phyloP scores from a whole-genome alignment of 2,113 vertebrate genomes.

The Pangasianodon gigas region DNA sequence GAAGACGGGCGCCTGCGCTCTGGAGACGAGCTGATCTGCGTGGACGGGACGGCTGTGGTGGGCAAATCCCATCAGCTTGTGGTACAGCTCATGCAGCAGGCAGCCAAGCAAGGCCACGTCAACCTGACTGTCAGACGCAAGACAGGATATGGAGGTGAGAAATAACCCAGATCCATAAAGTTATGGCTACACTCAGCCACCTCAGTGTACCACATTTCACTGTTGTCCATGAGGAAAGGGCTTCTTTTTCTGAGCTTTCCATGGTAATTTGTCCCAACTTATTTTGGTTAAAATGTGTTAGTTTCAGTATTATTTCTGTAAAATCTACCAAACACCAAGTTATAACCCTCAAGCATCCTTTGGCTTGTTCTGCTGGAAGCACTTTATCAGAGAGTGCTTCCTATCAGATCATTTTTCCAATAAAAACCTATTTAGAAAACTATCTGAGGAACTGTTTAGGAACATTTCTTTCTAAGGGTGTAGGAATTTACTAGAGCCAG shows the following conservation, averaged over 20 bases:
- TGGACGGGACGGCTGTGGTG: conserved; percentile 95
- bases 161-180: not conserved
- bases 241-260: not conserved
- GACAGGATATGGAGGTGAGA: conserved; percentile 86
- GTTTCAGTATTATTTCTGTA: not conserved
- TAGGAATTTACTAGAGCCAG: not conserved
- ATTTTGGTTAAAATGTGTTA: not conserved
- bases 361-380: not conserved
- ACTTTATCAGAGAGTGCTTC: not conserved
- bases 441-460: not conserved
- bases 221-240: not conserved
- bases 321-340: not conserved
- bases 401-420: not conserved
- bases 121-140: conserved; percentile 97
- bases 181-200: not conserved
- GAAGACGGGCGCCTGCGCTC: conserved; percentile 94
- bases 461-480: not conserved
- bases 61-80: conserved; percentile 98
- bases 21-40: conserved; percentile 93
- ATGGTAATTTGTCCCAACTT: not conserved
- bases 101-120: conserved; percentile 97
- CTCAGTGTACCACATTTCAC: not conserved
- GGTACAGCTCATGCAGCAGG: conserved; percentile 98
- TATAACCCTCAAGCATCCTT: not conserved
- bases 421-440: not conserved